Evolutionary conservation across 2,797 vertebrate species (phyloP), one percentile per base, ranked within the genome.

Genomic region (Bryconaethiops microstoma): DNA sequence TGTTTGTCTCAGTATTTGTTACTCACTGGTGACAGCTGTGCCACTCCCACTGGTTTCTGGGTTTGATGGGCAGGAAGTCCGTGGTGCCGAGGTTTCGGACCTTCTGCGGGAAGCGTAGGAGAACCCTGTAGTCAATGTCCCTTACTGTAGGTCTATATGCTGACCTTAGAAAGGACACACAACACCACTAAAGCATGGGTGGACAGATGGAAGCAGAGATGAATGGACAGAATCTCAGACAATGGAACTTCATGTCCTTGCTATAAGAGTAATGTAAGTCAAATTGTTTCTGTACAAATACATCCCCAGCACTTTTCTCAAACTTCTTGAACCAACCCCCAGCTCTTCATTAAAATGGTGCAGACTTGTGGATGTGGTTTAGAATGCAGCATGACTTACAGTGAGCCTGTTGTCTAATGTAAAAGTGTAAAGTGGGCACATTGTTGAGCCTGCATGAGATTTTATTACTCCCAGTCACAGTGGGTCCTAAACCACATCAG

Each of bases 21-120:
- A 93, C 95, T 95, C 85, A 96, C 96, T 96, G 95, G 86, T 96
- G 96, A 82, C 96, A 96, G 90, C 94, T 96, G 91, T 96, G 96
- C 96, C 96, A 96, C 82, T 96, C 95, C 96, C 96, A 96, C 81
- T 94, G 92, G 55, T 95, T 90, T 76, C 92, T 92, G 0, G 95
- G 96, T 81, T 95, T 95, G 52, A 94, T 85, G 0, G 96, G 96
- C 5, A 96, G 94, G 86, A 96, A 96, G 88, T 96, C 96, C 0
- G 91, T 85, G 0, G 95, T 95, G 21, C 96, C 96, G 83, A 94
- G 94, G 84, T 96, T 96, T 89, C 94, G 94, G 72, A 96, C 96
- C 75, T 94, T 95, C 90, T 96, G 96, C 1, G 95, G 96, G 87
- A 96, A 96, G 9, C 95, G 92, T 73, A 96, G 92, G 10, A 96